Conservation (phyloP, 2,888 invertebrate species). For the Rhorus exstirpatorius region DNA sequence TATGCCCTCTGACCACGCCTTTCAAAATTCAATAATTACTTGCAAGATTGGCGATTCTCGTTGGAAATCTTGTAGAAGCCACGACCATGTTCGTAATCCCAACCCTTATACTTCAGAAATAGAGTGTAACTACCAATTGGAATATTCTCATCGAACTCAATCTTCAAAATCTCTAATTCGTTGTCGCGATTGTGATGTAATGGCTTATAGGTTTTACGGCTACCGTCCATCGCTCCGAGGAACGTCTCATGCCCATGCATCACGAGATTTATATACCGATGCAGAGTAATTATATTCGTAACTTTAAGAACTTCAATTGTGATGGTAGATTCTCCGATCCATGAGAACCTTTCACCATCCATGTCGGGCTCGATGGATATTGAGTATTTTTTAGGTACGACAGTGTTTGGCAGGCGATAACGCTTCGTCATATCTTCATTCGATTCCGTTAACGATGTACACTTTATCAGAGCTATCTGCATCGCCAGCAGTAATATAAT, state of each 20-base stretch:
- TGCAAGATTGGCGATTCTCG: not conserved
- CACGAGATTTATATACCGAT: conserved; percentile 53
- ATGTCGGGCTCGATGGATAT: conserved; percentile 87
- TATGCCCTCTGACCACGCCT: no score
- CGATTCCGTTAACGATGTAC: conserved; percentile 22
- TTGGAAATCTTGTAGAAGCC: conserved; percentile 91
- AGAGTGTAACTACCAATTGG: conserved; percentile 87
- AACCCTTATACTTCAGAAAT: conserved; percentile 87
- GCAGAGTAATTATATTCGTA: conserved; percentile 60
- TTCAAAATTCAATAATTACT: no score
- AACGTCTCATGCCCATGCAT: conserved; percentile 64
- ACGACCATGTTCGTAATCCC: conserved; percentile 87
- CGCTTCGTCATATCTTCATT: conserved; percentile 30
- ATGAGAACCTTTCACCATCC: conserved; percentile 78
- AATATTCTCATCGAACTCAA: conserved; percentile 57
- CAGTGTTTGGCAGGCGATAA: conserved; percentile 87
- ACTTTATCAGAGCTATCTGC: no score
- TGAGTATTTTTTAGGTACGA: conserved; percentile 87
- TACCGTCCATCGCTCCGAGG: conserved; percentile 47
- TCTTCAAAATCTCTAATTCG: conserved; percentile 62
- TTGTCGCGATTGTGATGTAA: conserved; percentile 59
- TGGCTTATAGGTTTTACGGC: conserved; percentile 54
- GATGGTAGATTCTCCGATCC: conserved; percentile 72
- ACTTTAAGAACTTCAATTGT: conserved; percentile 67
- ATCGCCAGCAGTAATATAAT: conserved; percentile 20